Evolutionary conservation across 2,113 vertebrate species (phyloP).

Genomic region (Thamnaconus septentrionalis): DNA sequence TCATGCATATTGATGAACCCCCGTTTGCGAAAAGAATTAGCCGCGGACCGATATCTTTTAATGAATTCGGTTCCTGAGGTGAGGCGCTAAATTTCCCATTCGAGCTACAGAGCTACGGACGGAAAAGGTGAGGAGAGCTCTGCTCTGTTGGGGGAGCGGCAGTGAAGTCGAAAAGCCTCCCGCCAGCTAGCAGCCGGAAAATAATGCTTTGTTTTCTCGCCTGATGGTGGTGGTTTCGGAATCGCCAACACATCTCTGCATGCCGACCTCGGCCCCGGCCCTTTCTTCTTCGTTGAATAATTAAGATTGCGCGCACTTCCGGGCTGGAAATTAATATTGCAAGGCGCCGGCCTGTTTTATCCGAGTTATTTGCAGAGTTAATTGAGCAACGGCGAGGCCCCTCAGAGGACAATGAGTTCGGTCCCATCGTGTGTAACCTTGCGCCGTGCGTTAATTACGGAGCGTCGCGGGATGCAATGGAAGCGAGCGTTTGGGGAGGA

Average conservation of each 20-base stretch:
- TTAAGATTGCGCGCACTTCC: conserved; percentile 32
- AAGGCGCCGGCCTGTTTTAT: conserved; percentile 36
- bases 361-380: conserved; percentile 61
- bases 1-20: conserved; percentile 57
- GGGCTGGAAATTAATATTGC: conserved; percentile 45
- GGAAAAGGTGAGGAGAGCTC: conserved; percentile 56
- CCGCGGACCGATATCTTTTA: conserved; percentile 51
- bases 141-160: conserved; percentile 8
- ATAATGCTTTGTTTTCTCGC: background rate
- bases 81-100: conserved; percentile 55
- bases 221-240: too few species aligned
- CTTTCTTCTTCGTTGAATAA: conserved; percentile 27
- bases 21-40: conserved; percentile 42
- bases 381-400: conserved; percentile 47
- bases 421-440: conserved; percentile 54
- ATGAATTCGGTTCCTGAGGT: conserved; percentile 51
- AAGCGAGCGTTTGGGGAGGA: too few species aligned
- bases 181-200: conserved; percentile 10
- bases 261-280: background rate
- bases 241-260: background rate
- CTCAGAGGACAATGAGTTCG: conserved; percentile 55
- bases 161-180: background rate
- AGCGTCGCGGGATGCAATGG: too few species aligned
- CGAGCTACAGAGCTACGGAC: conserved; percentile 34
- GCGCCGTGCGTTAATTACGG: too few species aligned